Percentiles rank a stretch among this genome's conserved stretches.
These are phyloP conservation scores for Caenorhabditis japonica DNA, from an alignment of 2,888 invertebrate species.

Conservation along the genomic window DNA sequence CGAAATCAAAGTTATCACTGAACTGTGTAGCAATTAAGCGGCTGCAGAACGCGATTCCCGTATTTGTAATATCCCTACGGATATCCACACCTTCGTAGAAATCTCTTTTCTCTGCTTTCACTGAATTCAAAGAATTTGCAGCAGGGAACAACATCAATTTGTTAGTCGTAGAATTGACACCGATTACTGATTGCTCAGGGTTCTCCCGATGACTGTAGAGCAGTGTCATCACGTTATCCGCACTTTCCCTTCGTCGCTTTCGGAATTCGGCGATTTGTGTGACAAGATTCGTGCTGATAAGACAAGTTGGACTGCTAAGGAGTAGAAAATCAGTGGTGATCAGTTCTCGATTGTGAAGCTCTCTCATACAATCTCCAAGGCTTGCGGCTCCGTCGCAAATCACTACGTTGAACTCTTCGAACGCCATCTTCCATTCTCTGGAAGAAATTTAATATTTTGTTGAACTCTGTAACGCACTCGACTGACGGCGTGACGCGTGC, in stretches of 20 bases:
- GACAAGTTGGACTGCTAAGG: slow-evolving; percentile 63
- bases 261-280: slow-evolving; percentile 62
- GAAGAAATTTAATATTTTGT: neutral
- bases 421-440: slow-evolving; percentile 49
- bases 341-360: slow-evolving; percentile 61
- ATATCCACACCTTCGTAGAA: slow-evolving; percentile 61
- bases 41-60: slow-evolving; percentile 70
- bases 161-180: slow-evolving; percentile 51
- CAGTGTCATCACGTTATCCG: slow-evolving; percentile 68
- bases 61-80: slow-evolving; percentile 65
- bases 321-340: slow-evolving; percentile 69
- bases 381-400: slow-evolving; percentile 51
- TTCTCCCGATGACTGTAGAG: slow-evolving; percentile 53
- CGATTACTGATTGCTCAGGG: slow-evolving; percentile 49
- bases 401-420: slow-evolving; percentile 41
- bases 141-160: slow-evolving; percentile 62
- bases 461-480: too few species aligned
- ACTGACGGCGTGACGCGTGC: too few species aligned
- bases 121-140: slow-evolving; percentile 30
- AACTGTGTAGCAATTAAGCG: slow-evolving; percentile 66
- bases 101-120: slow-evolving; percentile 58
- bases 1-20: slow-evolving; percentile 74
- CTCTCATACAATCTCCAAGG: slow-evolving; percentile 70
- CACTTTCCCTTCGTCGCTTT: slow-evolving; percentile 54
- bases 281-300: slow-evolving; percentile 57